Conservation (phyloP, 2,888 invertebrate species). For the Clistopyga incitator region DNA sequence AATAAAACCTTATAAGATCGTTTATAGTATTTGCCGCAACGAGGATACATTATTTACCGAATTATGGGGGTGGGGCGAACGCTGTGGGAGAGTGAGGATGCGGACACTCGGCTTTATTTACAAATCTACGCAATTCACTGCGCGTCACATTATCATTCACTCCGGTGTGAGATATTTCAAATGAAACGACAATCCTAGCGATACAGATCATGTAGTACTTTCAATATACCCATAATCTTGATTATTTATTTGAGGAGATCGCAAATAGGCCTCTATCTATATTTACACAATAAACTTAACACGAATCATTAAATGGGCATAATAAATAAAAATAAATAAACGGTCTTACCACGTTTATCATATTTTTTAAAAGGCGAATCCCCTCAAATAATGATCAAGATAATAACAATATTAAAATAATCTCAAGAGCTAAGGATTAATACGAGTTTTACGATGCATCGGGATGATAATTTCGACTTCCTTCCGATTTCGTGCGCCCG, state of each 20-base stretch:
- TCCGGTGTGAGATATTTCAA: slow-evolving; percentile 6
- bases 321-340: background rate
- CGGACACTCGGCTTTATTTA: background rate
- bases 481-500: slow-evolving; percentile 74
- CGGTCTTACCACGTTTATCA: background rate
- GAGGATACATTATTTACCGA: slow-evolving; percentile 44
- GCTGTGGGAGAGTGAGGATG: background rate
- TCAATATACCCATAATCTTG: background rate
- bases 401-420: slow-evolving; percentile 52
- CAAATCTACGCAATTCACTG: background rate
- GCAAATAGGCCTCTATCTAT: slow-evolving; percentile 5
- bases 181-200: background rate
- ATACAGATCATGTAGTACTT: background rate
- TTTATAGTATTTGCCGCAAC: slow-evolving; percentile 46
- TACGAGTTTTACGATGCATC: slow-evolving; percentile 27
- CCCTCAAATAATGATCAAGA: slow-evolving; percentile 54
- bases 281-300: background rate
- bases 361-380: slow-evolving; percentile 13
- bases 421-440: slow-evolving; percentile 33
- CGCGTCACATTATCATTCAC: background rate
- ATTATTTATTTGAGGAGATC: slow-evolving; percentile 7
- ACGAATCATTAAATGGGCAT: slow-evolving; percentile 4
- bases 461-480: slow-evolving; percentile 35
- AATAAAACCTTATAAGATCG: slow-evolving; percentile 56
- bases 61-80: slow-evolving; percentile 5